Percentiles rank a stretch among this genome's conserved stretches.
Evolutionary conservation across 2,113 vertebrate genomes (phyloP).

Genomic region (Scomber colias): DNA sequence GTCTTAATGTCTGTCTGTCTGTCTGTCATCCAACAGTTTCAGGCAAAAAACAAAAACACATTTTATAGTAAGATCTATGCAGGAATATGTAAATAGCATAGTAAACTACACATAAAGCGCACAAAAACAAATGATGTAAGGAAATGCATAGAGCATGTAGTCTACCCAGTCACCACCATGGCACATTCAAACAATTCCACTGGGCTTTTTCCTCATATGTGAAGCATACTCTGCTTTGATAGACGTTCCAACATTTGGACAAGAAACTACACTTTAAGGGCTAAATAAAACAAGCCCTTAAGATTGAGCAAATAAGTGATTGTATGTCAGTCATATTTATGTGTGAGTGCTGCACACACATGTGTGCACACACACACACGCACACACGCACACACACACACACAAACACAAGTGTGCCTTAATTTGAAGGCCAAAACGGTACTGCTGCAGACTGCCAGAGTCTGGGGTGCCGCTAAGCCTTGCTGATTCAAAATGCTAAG

Average conservation of each 20-base stretch:
- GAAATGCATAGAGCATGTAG: slow-evolving; percentile 74
- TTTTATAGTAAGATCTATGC: slow-evolving; percentile 5
- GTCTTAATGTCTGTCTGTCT: slow-evolving; percentile 25
- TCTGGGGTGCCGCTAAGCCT: slow-evolving; percentile 40
- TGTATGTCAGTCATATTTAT: slow-evolving; percentile 60
- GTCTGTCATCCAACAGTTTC: slow-evolving; percentile 26
- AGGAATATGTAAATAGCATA: slow-evolving; percentile 41
- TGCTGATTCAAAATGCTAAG: slow-evolving; percentile 53
- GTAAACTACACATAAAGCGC: slow-evolving; percentile 12
- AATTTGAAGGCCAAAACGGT: slow-evolving; percentile 45
- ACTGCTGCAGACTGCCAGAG: slow-evolving; percentile 70
- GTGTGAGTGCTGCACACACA: slow-evolving; percentile 31
- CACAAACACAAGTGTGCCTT: slow-evolving; percentile 6
- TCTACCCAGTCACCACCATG: slow-evolving; percentile 42
- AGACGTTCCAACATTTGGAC: slow-evolving; percentile 37
- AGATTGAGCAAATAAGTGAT: slow-evolving; percentile 56
- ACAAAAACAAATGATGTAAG: slow-evolving; percentile 30
- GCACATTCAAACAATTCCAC: slow-evolving; percentile 52
- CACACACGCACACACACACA: slow-evolving; percentile 9
- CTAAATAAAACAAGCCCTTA: slow-evolving; percentile 37
- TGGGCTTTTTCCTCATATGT: slow-evolving; percentile 39
- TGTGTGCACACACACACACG: slow-evolving; percentile 13
- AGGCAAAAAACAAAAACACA: slow-evolving; percentile 17
- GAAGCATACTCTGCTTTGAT: slow-evolving; percentile 36
- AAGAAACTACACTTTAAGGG: slow-evolving; percentile 29